Percentiles rank a stretch among this genome's conserved stretches.
Evolutionary conservation across 2,797 vertebrate genomes (phyloP).

Genomic region (Anas acuta): DNA sequence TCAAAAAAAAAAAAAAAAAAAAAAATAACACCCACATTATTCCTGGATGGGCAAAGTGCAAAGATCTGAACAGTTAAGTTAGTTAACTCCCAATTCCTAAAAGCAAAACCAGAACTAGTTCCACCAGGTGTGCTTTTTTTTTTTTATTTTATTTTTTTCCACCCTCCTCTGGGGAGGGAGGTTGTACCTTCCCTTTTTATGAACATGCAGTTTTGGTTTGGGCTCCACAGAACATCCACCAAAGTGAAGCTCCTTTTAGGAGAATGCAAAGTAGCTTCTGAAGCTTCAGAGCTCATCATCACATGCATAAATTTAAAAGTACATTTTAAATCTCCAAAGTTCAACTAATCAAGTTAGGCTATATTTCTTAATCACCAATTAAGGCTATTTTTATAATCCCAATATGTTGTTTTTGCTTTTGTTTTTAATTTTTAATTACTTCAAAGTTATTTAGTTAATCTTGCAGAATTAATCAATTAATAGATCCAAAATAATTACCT

Average conservation of each 20-base stretch:
- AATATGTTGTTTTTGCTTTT: background rate
- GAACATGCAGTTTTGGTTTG: background rate
- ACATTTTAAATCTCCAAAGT: background rate
- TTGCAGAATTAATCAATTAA: background rate
- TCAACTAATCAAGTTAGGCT: background rate
- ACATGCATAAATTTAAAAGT: background rate
- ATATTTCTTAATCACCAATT: background rate
- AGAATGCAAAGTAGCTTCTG: background rate
- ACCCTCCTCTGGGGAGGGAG: background rate
- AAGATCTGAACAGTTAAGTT: background rate
- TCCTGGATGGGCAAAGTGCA: background rate
- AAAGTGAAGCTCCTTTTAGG: background rate
- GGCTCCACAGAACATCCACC: background rate
- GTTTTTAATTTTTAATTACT: background rate
- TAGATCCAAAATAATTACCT: background rate
- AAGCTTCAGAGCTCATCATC: background rate
- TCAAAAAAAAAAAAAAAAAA: background rate
- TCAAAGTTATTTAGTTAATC: background rate
- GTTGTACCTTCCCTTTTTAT: background rate
- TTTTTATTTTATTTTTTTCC: too few species aligned
- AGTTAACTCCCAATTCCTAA: background rate
- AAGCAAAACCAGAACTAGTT: background rate
- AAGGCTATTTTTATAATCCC: background rate
- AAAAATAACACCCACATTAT: fast-evolving
- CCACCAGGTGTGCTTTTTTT: too few species aligned